Conservation (phyloP, 92 coral and sea anemone genomes). For the Zoanthus gigantus region DNA sequence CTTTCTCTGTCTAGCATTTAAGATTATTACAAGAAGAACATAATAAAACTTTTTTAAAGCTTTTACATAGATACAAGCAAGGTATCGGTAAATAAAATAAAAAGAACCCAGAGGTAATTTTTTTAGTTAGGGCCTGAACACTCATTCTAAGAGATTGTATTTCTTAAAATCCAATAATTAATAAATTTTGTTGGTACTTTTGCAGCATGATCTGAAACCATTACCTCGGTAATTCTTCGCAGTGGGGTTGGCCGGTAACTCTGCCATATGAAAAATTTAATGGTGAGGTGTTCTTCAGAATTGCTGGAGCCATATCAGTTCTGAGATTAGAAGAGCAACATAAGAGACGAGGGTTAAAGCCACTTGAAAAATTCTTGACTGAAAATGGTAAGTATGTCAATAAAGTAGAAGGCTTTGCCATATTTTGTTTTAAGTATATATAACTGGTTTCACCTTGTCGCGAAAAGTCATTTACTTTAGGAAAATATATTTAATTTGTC, state of each 20-base stretch:
- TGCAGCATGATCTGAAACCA: constrained; percentile 14
- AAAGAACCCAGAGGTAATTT: not conserved
- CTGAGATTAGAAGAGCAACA: constrained; percentile 20
- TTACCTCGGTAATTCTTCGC: not conserved
- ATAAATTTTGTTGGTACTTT: constrained; percentile 7
- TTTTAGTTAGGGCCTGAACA: not conserved
- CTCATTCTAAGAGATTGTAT: not conserved
- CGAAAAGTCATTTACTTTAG: not conserved
- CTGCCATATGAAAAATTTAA: constrained; percentile 5
- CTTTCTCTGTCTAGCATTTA: constrained; percentile 1
- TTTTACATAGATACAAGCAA: not conserved
- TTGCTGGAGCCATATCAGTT: not conserved
- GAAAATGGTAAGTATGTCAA: constrained; percentile 17
- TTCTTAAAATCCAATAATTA: not conserved
- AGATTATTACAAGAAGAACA: not conserved
- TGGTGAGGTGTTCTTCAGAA: constrained; percentile 14
- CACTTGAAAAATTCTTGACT: not conserved
- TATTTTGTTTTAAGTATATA: not conserved
- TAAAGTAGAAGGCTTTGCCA: not conserved
- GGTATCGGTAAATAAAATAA: not conserved
- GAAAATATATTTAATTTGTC: not conserved
- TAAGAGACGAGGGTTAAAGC: constrained; percentile 12
- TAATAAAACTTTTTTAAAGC: not conserved
- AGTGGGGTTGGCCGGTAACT: constrained; percentile 37
- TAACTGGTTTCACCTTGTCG: not conserved